Evolutionary conservation across 2,113 vertebrate species (phyloP).

Genomic region (Brachirus orientalis): DNA sequence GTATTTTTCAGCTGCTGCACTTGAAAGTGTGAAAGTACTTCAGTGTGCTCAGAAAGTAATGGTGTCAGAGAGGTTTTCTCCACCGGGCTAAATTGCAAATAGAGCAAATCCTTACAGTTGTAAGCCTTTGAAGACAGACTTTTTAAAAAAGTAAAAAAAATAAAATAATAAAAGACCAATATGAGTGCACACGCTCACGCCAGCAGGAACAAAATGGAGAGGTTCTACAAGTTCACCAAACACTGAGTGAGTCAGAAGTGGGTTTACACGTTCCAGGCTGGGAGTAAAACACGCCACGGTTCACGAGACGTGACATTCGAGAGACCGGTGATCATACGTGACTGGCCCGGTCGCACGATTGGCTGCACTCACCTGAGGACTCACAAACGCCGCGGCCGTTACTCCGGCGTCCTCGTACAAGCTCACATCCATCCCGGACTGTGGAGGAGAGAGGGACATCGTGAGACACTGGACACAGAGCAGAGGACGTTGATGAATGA

Average conservation of each 20-base stretch:
- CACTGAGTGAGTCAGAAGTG: constrained; percentile 10
- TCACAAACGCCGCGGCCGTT: constrained; percentile 38
- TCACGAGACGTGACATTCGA: too few species aligned
- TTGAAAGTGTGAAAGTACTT: constrained; percentile 44
- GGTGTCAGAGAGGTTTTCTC: constrained; percentile 60
- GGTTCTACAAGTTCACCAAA: constrained; percentile 33
- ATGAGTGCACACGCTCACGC: not conserved
- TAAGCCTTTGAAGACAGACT: constrained; percentile 35
- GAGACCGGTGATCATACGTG: constrained; percentile 62
- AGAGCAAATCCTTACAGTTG: constrained; percentile 51
- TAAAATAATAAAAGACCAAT: constrained; percentile 1
- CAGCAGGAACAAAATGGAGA: constrained; percentile 2
- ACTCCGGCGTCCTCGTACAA: constrained; percentile 23
- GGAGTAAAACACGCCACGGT: constrained; percentile 59
- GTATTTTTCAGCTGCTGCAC: constrained; percentile 41
- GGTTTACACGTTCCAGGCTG: constrained; percentile 6
- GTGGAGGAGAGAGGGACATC: constrained; percentile 2
- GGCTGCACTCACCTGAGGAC: constrained; percentile 70
- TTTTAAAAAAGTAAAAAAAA: too few species aligned
- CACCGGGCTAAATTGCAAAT: constrained; percentile 59
- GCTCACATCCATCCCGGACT: constrained; percentile 12
- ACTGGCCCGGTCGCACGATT: constrained; percentile 72
- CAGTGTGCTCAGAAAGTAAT: too few species aligned
- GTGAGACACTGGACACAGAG: constrained; percentile 40
- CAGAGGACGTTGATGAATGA: constrained; percentile 59